Evolutionary conservation across 1,140 invertebrate species (phyloP).

Genomic region (Pseudomyrmex sp.): DNA sequence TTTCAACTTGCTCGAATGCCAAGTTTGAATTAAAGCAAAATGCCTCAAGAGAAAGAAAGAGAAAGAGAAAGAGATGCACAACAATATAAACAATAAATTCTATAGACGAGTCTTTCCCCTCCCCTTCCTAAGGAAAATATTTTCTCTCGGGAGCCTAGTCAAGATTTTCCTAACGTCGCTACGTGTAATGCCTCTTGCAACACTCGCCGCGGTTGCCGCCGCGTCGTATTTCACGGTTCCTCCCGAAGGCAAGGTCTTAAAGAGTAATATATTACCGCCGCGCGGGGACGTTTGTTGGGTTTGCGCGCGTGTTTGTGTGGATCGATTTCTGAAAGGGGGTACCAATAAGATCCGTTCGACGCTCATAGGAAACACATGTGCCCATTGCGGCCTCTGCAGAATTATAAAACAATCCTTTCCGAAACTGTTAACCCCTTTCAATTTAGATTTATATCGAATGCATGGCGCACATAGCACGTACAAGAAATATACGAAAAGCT

Average conservation of each 20-base stretch:
- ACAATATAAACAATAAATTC: conserved; percentile 60
- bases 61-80: conserved; percentile 19
- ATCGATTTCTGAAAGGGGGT: conserved; percentile 53
- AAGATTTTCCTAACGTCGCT: conserved; percentile 62
- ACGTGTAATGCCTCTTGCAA: conserved; percentile 64
- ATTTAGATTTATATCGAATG: conserved; percentile 38
- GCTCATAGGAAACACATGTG: conserved; percentile 53
- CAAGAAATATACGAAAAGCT: conserved; percentile 20
- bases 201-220: conserved; percentile 57
- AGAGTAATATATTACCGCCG: conserved; percentile 57
- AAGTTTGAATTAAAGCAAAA: conserved; percentile 9
- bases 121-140: conserved; percentile 58
- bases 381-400: conserved; percentile 35
- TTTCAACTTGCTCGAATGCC: too few species aligned
- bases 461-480: background rate
- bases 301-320: conserved; percentile 32
- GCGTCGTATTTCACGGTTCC: conserved; percentile 65
- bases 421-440: conserved; percentile 45
- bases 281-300: conserved; percentile 25
- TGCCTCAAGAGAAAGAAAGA: background rate
- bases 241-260: conserved; percentile 61
- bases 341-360: conserved; percentile 56
- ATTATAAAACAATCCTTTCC: conserved; percentile 56
- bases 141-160: conserved; percentile 59
- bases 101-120: conserved; percentile 9